Evolutionary conservation across 2,113 vertebrate species (phyloP).

Genomic region (Mustelus asterias): DNA sequence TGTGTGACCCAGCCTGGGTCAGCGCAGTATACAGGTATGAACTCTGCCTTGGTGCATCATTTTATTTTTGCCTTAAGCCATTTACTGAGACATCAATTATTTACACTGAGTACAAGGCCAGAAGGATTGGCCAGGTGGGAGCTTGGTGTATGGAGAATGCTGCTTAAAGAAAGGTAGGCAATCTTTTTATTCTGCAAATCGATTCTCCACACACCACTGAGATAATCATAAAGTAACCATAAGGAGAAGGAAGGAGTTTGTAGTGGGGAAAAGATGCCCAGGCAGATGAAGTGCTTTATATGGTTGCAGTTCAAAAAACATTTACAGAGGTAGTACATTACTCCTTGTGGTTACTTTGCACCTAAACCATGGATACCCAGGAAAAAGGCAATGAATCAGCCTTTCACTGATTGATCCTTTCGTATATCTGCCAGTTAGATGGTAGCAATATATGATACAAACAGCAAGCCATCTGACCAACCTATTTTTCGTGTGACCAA

Average conservation of each 20-base stretch:
- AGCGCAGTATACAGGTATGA: neutral
- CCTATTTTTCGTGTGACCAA: neutral
- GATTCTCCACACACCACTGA: slow-evolving; percentile 16
- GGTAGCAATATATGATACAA: neutral
- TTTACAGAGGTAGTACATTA: neutral
- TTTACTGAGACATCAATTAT: slow-evolving; percentile 33
- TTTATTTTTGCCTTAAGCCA: slow-evolving; percentile 36
- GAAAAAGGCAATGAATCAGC: neutral
- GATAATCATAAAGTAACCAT: slow-evolving; percentile 16
- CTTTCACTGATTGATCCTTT: neutral
- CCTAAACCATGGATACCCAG: neutral
- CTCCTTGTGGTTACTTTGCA: neutral
- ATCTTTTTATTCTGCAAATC: slow-evolving; percentile 28
- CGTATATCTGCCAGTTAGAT: neutral
- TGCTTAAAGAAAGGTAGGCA: slow-evolving; percentile 27
- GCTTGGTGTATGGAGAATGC: neutral
- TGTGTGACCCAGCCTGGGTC: neutral
- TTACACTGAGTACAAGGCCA: slow-evolving; percentile 26
- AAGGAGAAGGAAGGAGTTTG: neutral
- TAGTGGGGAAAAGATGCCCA: neutral
- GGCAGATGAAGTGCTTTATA: neutral
- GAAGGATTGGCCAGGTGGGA: slow-evolving; percentile 31
- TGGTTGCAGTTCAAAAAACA: neutral
- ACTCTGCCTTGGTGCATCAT: slow-evolving; percentile 9
- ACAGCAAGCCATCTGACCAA: neutral